Conservation (phyloP, 35 echinoderm and acorn worm species). For the Amphiura filiformis region DNA sequence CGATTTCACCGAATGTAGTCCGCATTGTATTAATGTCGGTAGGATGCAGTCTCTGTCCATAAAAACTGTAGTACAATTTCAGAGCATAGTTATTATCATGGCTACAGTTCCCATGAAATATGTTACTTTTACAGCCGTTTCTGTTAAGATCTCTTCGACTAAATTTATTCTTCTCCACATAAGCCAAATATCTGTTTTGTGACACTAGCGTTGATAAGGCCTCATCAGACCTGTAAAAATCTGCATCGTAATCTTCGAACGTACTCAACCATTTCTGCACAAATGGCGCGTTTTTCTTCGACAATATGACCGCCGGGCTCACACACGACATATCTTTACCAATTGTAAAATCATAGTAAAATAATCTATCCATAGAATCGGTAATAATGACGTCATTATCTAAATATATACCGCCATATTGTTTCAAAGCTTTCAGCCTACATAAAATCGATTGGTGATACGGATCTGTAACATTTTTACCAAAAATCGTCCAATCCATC, state of each 20-base stretch:
- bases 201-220: not conserved
- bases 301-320: not conserved
- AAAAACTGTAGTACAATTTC: not conserved
- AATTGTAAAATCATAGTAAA: not conserved
- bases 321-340: not conserved
- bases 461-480: not conserved
- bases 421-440: not conserved
- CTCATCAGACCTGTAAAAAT: not conserved
- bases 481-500: not conserved
- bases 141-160: not conserved
- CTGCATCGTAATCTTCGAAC: not conserved
- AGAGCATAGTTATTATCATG: not conserved
- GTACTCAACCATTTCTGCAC: not conserved
- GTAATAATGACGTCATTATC: not conserved
- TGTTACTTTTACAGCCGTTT: not conserved
- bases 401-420: not conserved
- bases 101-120: not conserved
- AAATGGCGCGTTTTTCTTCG: not conserved
- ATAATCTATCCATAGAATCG: not conserved
- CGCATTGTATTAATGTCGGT: not conserved
- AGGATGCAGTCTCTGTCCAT: not conserved
- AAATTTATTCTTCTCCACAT: not conserved
- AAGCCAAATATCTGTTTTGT: not conserved
- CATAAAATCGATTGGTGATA: constrained; percentile 6
- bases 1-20: not conserved